phyloP scores from a whole-genome alignment of 2,888 invertebrate genomes.

The Tipula unca region DNA sequence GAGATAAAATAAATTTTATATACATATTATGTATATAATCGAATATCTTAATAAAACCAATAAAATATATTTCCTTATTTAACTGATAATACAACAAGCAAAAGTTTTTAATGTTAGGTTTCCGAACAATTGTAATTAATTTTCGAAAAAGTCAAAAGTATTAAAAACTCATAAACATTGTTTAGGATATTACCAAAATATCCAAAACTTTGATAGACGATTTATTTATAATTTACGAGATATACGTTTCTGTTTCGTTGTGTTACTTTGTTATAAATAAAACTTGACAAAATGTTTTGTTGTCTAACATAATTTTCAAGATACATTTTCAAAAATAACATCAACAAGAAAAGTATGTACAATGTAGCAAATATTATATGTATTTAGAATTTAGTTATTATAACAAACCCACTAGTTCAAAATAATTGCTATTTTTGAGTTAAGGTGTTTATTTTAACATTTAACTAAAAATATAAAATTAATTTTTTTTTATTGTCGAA shows the following conservation, averaged over 20 bases:
- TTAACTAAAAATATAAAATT: no score
- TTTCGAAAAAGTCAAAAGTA: not conserved
- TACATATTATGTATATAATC: no score
- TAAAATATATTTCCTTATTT: not conserved
- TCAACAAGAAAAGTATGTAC: not conserved
- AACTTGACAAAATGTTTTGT: not conserved
- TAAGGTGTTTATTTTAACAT: not conserved
- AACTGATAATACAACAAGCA: not conserved
- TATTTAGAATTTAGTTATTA: no score
- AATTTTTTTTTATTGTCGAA: no score
- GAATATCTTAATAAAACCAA: not conserved
- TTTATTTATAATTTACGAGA: not conserved
- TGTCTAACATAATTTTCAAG: no score
- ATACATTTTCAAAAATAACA: not conserved
- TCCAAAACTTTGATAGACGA: not conserved
- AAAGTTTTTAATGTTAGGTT: not conserved
- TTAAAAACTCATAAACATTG: no score
- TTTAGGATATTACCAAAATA: no score
- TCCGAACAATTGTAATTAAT: not conserved
- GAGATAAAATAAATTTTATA: no score
- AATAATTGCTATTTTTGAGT: not conserved
- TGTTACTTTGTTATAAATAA: not conserved
- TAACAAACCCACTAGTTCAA: not conserved
- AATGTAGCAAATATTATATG: not conserved
- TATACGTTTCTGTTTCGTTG: not conserved